Evolutionary conservation across 2,797 vertebrate genomes (phyloP).

Genomic region (Phoeniculus purpureus): DNA sequence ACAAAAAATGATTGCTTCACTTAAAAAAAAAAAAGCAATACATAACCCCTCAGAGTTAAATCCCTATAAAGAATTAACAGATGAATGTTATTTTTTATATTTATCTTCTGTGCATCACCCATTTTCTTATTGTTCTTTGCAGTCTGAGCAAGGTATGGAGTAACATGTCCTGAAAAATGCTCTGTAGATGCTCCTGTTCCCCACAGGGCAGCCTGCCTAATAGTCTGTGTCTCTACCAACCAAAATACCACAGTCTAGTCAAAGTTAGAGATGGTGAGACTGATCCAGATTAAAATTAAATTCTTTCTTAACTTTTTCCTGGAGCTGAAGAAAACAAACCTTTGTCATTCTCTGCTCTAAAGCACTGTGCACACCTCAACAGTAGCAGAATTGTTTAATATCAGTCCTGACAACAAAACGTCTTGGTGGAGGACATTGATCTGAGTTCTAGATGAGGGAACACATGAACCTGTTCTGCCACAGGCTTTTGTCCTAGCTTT

Average conservation of each 20-base stretch:
- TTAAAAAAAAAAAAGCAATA: neutral
- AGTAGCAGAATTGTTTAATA: neutral
- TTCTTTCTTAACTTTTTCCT: neutral
- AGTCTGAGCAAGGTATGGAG: neutral
- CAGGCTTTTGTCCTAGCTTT: neutral
- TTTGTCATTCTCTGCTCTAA: neutral
- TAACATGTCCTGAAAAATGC: neutral
- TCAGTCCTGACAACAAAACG: neutral
- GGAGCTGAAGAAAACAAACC: neutral
- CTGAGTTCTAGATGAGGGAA: neutral
- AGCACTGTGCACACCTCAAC: rapidly evolving
- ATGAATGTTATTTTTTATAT: neutral
- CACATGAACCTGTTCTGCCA: neutral
- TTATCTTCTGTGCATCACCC: neutral
- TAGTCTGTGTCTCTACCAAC: neutral
- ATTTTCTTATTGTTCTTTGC: neutral
- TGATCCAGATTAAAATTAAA: neutral
- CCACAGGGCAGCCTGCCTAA: neutral
- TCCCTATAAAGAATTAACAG: neutral
- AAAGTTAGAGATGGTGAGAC: neutral
- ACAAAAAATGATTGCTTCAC: neutral
- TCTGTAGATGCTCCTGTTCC: neutral
- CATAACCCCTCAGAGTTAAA: neutral
- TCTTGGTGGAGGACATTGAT: neutral
- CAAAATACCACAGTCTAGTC: neutral